Evolutionary conservation across 2,888 invertebrate genomes (phyloP).

Genomic region (Parasteatoda lunata): DNA sequence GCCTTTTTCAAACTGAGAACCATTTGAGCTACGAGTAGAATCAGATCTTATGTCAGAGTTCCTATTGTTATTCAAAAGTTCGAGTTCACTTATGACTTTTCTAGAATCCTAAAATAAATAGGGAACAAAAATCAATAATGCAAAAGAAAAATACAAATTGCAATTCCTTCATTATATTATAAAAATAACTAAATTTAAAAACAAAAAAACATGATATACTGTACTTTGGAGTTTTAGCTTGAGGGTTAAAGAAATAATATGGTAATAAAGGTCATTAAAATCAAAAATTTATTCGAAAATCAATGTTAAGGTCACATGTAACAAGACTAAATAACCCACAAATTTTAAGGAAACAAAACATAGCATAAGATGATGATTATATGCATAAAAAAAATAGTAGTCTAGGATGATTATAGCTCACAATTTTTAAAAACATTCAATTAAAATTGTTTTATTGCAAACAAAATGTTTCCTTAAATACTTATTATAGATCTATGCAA

Average conservation of each 20-base stretch:
- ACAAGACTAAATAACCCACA: too few species aligned
- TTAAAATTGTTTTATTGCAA: not conserved
- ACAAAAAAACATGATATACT: not conserved
- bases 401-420: not conserved
- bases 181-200: not conserved
- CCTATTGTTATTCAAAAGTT: slow-evolving; percentile 17
- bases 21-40: slow-evolving; percentile 15
- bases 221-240: not conserved
- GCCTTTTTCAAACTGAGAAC: slow-evolving; percentile 67
- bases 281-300: not conserved
- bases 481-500: too few species aligned
- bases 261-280: not conserved
- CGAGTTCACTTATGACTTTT: slow-evolving; percentile 21
- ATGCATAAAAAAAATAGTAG: too few species aligned
- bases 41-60: slow-evolving; percentile 19
- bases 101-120: slow-evolving; percentile 35
- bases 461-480: too few species aligned
- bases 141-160: not conserved
- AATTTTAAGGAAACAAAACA: too few species aligned
- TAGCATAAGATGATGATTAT: too few species aligned
- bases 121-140: not conserved
- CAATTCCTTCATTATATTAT: not conserved
- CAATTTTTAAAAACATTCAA: not conserved
- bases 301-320: too few species aligned
- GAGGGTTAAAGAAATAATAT: not conserved